Evolutionary conservation across 2,888 invertebrate genomes (phyloP).

Genomic region (Norana najaformis): DNA sequence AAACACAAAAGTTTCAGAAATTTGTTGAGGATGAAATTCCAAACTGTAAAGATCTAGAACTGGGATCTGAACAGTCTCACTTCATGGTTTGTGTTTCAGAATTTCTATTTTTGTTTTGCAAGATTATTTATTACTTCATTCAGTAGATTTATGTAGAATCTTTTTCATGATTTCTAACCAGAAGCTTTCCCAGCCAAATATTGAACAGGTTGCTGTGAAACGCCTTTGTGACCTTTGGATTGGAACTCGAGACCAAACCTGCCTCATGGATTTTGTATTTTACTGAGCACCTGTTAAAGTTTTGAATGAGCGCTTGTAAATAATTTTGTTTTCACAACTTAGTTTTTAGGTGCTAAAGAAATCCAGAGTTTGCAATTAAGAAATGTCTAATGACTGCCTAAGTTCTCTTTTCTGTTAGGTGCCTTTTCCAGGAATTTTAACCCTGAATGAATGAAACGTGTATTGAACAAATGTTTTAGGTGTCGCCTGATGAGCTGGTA

Average conservation of each 20-base stretch:
- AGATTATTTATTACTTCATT: not conserved
- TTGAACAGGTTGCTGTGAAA: too few relatives aligned
- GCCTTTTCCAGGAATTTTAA: not conserved
- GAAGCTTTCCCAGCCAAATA: not conserved
- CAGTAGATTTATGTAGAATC: not conserved
- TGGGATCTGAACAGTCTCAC: not conserved
- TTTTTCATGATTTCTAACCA: not conserved
- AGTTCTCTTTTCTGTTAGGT: too few relatives aligned
- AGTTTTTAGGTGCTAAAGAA: too few relatives aligned
- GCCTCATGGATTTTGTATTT: too few relatives aligned
- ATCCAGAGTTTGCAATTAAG: too few relatives aligned
- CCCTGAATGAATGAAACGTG: not conserved
- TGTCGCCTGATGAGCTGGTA: slow-evolving; percentile 79
- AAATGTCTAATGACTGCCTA: too few relatives aligned
- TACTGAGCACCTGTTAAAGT: too few relatives aligned
- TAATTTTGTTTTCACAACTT: too few relatives aligned
- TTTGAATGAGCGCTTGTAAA: too few relatives aligned
- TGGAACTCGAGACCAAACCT: too few relatives aligned
- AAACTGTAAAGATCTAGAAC: slow-evolving; percentile 77
- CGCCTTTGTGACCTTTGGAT: too few relatives aligned
- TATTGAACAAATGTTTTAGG: slow-evolving; percentile 50
- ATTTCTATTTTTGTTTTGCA: not conserved
- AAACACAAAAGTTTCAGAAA: slow-evolving; percentile 75
- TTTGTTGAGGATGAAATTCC: slow-evolving; percentile 79
- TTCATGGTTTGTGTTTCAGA: slow-evolving; percentile 7